A percentile compares a stretch with the other conserved stretches of the same genome.
Conservation (phyloP, 2,113 vertebrate genomes). For the Paradoxurus hermaphroditus region DNA sequence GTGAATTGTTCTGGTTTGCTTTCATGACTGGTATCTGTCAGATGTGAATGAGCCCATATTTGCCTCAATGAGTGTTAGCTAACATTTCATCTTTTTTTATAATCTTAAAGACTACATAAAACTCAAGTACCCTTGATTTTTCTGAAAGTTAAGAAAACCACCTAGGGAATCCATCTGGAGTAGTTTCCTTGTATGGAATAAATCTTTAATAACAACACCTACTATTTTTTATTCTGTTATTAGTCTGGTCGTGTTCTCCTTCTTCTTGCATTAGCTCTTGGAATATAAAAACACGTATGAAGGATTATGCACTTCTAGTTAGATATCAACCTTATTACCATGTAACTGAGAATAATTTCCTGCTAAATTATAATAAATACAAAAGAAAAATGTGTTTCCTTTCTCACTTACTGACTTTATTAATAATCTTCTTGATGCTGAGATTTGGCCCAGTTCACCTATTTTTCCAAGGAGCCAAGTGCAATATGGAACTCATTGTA, state of each 20-base stretch:
- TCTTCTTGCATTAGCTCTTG: neutral
- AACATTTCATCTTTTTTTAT: neutral
- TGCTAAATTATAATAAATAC: slow-evolving; percentile 18
- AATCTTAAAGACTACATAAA: neutral
- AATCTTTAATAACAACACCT: neutral
- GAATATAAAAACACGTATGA: slow-evolving; percentile 34
- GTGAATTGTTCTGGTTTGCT: neutral
- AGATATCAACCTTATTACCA: slow-evolving; percentile 36
- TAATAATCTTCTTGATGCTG: neutral
- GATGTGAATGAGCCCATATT: neutral
- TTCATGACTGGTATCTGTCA: neutral
- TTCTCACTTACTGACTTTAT: neutral
- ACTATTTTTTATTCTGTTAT: neutral
- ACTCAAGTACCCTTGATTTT: neutral
- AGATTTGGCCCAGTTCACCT: neutral
- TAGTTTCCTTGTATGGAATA: neutral
- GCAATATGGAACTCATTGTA: too few species aligned
- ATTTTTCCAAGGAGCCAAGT: neutral
- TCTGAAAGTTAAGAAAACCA: slow-evolving; percentile 17
- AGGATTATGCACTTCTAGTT: neutral
- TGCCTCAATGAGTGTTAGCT: neutral
- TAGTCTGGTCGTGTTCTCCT: neutral
- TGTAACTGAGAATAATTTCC: slow-evolving; percentile 3
- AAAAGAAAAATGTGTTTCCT: neutral
- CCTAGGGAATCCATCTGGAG: neutral